Evolutionary conservation across 2,797 vertebrate genomes (phyloP), one percentile per base, ranked within the genome.

Genomic region (Adelosebastes latens): DNA sequence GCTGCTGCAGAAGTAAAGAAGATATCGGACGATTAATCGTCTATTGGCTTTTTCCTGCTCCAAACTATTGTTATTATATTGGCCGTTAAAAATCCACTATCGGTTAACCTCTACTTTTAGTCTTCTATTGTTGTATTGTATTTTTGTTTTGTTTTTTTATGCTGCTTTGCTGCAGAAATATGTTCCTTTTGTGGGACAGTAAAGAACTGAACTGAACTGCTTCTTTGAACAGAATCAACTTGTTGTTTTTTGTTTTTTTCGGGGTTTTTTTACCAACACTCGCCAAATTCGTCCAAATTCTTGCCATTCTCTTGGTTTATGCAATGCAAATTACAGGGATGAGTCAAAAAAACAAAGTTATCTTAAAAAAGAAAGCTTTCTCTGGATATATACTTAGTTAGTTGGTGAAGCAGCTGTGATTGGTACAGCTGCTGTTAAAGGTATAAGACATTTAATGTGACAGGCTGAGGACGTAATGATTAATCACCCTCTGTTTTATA

Each of bases 391-490:
- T 29, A 75, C 12, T 22, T 20, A 46, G 20, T 11, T n/a, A 34
- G 27, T 9, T 24, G 42, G 6, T 14, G 13, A 31, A 12, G 9
- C 7, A 36, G 14, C 36, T 75, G 32, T 60, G 53, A 24, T 59
- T 67, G 18, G 24, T 56, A 8, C 12, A 22, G 5, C 67, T 36
- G 52, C 63, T 66, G 27, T 62, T 60, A 61, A 81, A 74, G 34
- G 36, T 69, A 63, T 42, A 31, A 73, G 68, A 69, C 14, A 55
- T 62, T 22, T 74, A 25, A 82, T 46, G 20, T 75, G 65, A 75
- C 66, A 80, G 69, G 52, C 64, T 63, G 39, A 25, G 70, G 80
- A 63, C 67, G 31, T 58, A 58, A 66, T 73, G 64, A 74, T 85
- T 32, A 70, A 77, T 74, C 24, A 34, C 34, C n/a, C 4, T 29